Evolutionary conservation across 2,113 vertebrate species (phyloP).

Genomic region (Uria aalge): DNA sequence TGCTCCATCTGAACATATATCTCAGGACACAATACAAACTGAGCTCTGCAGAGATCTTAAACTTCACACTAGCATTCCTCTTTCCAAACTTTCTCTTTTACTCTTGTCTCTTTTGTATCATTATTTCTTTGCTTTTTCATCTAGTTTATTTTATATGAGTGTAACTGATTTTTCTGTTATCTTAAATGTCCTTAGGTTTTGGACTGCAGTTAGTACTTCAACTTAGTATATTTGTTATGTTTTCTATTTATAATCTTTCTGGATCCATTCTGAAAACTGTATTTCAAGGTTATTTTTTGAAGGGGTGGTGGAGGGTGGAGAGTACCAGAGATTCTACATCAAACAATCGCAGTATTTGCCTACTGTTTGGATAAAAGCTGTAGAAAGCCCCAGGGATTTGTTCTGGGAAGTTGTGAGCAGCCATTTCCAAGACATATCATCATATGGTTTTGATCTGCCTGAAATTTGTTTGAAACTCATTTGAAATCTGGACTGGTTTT

Average conservation of each 20-base stretch:
- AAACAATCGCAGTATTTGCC: not conserved
- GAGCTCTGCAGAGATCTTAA: not conserved
- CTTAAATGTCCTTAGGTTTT: not conserved
- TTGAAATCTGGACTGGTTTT: not conserved
- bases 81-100: not conserved
- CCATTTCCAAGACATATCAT: not conserved
- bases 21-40: not conserved
- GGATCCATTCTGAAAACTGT: not conserved
- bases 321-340: not conserved
- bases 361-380: not conserved
- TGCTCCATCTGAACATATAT: not conserved
- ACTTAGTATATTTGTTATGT: not conserved
- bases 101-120: not conserved
- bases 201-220: not conserved
- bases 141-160: not conserved
- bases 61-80: not conserved
- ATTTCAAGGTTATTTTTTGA: not conserved
- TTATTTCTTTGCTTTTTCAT: not conserved
- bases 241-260: not conserved
- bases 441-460: not conserved
- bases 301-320: not conserved
- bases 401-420: not conserved
- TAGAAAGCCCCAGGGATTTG: not conserved
- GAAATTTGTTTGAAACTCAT: not conserved
- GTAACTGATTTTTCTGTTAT: not conserved